phyloP scores from a whole-genome alignment of 2,888 invertebrate genomes.

The Platynereis dumerilii region DNA sequence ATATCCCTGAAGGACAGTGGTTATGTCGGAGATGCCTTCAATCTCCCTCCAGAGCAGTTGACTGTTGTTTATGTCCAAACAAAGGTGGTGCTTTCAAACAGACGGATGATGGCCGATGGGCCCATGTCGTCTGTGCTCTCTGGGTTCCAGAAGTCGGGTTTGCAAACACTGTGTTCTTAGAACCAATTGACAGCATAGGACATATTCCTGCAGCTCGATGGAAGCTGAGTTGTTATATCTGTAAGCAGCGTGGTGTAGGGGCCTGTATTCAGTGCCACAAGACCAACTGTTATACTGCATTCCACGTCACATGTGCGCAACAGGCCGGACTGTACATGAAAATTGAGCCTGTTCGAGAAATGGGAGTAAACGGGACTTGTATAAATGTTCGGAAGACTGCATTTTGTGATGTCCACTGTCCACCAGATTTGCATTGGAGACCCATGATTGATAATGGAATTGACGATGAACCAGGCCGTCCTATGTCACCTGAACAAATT shows the following conservation, averaged over 20 bases:
- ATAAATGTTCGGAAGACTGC: slow-evolving; percentile 84
- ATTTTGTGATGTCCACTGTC: slow-evolving; percentile 93
- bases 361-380: slow-evolving; percentile 33
- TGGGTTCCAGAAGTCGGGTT: slow-evolving; percentile 96
- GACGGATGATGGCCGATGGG: slow-evolving; percentile 94
- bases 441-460: slow-evolving; percentile 47
- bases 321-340: slow-evolving; percentile 80
- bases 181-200: slow-evolving; percentile 96
- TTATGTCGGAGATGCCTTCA: slow-evolving; percentile 93
- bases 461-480: slow-evolving; percentile 47
- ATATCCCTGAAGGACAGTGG: slow-evolving; percentile 98
- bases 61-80: slow-evolving; percentile 97
- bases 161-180: slow-evolving; percentile 95
- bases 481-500: slow-evolving; percentile 52
- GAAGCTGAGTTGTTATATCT: slow-evolving; percentile 96
- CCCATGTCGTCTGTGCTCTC: slow-evolving; percentile 96
- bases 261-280: slow-evolving; percentile 99
- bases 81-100: slow-evolving; percentile 99
- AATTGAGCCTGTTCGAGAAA: slow-evolving; percentile 81
- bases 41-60: slow-evolving; percentile 90
- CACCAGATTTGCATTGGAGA: slow-evolving; percentile 66
- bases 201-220: slow-evolving; percentile 94
- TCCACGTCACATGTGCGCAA: slow-evolving; percentile 99
- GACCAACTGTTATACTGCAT: slow-evolving; percentile 94
- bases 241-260: slow-evolving; percentile 76